A percentile compares a stretch with the other conserved stretches of the same genome.
These are phyloP conservation scores for Anniella stebbinsi DNA, from an alignment of 2,797 vertebrate genomes.

Conservation along the genomic window DNA sequence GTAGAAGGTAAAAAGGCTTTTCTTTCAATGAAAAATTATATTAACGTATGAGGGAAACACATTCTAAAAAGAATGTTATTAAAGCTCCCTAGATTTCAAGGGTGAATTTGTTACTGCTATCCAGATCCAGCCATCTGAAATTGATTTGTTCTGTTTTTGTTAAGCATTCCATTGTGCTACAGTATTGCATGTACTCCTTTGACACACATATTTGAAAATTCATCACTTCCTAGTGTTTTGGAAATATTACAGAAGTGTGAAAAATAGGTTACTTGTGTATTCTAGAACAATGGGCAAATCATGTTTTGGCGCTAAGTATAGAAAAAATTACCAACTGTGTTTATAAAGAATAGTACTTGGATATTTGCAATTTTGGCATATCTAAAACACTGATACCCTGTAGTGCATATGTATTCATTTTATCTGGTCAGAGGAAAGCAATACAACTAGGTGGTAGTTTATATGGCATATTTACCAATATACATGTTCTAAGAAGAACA, in stretches of 20 bases:
- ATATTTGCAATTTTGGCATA: not conserved
- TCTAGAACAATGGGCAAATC: not conserved
- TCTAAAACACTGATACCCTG: not conserved
- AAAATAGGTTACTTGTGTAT: not conserved
- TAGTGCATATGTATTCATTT: not conserved
- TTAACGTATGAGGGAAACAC: not conserved
- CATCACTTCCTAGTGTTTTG: not conserved
- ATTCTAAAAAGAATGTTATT: not conserved
- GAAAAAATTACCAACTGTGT: not conserved
- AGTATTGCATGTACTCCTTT: not conserved
- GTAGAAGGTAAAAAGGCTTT: not conserved
- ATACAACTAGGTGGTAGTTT: not conserved
- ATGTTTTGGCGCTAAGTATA: not conserved
- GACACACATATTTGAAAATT: not conserved
- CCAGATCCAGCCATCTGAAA: not conserved
- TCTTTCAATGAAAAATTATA: not conserved
- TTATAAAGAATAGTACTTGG: conserved; percentile 11
- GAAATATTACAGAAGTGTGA: conserved; percentile 11
- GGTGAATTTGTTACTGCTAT: not conserved
- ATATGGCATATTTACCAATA: not conserved
- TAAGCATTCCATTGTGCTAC: not conserved
- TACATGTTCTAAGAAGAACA: not conserved
- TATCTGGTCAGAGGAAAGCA: not conserved
- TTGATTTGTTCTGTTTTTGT: conserved; percentile 4
- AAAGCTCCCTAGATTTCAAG: not conserved